Evolutionary conservation across 2,797 vertebrate species (phyloP).

Genomic region (Intellagama lesueurii): DNA sequence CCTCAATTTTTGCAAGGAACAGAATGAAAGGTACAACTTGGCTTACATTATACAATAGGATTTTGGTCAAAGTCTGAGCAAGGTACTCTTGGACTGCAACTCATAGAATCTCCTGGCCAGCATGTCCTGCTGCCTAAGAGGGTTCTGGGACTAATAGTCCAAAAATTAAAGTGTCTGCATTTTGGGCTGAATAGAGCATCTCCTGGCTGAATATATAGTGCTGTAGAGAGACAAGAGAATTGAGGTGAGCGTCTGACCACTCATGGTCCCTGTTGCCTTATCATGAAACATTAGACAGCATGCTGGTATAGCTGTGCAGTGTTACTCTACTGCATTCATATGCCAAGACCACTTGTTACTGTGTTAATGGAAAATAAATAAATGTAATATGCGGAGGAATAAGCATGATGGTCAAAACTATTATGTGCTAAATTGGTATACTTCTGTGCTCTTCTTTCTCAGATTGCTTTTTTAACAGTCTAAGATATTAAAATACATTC

Average conservation of each 20-base stretch:
- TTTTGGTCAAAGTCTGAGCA: too few relatives aligned
- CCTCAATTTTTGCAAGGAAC: too few relatives aligned
- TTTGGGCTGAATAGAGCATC: too few relatives aligned
- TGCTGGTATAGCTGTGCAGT: not conserved
- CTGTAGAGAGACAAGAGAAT: not conserved
- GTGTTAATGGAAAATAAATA: conserved; percentile 14
- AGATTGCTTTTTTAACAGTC: not conserved
- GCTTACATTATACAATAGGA: too few relatives aligned
- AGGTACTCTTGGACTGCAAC: too few relatives aligned
- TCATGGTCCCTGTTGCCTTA: not conserved
- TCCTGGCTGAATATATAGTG: too few relatives aligned
- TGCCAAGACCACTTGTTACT: not conserved
- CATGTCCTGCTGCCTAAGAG: too few relatives aligned
- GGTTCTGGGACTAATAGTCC: too few relatives aligned
- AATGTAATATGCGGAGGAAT: not conserved
- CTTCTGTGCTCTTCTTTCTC: not conserved
- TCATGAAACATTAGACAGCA: not conserved
- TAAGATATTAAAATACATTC: not conserved
- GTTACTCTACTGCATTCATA: not conserved
- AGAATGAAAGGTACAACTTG: too few relatives aligned
- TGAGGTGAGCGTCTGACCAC: too few relatives aligned
- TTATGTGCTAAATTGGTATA: not conserved
- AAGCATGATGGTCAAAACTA: not conserved
- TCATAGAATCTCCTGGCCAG: too few relatives aligned
- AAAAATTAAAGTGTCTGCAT: too few relatives aligned